Evolutionary conservation across 2,113 vertebrate species (phyloP), one percentile per base, ranked within the genome.

Genomic region (Halichoeres trimaculatus): DNA sequence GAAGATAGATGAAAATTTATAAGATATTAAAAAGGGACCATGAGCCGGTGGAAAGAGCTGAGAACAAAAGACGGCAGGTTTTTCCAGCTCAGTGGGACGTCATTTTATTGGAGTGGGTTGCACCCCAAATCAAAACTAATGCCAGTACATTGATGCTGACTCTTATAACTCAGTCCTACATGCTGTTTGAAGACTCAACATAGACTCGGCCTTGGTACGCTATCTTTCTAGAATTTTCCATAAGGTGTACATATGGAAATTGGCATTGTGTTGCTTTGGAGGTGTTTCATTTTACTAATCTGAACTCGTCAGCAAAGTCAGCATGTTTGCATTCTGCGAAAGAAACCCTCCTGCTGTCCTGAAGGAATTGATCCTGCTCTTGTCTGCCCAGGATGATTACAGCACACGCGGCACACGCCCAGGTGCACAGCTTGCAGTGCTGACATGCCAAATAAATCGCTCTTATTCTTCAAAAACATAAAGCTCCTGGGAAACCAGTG

Each of bases 11-110:
- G 67, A 69, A 73, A 84, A 81, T 79, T 48, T 24, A 38, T 9
- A 16, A n/a, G 60, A 85, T 74, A 64, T 87, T 65, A 79, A 84
- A 84, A 71, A 62, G 65, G 52, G 71, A 68, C 20, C 17, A 9
- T 12, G 68, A 61, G 60, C 30, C 41, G 11, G 14, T 34, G 26
- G 48, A 67, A 50, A 65, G 12, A 74, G 53, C 50, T 14, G 47
- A 76, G 72, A 35, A 73, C 45, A 79, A 82, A 63, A 69, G 60
- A 57, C 5, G 34, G 45, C 41, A 34, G 38, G 35, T 38, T 61
- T 68, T 36, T 59, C 26, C 24, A 38, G 35, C 78, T 76, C 77
- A 70, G 79, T 17, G 8, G 72, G 77, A 74, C 58, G 41, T 56
- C 14, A 53, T 68, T 83, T 86, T 79, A 86, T 67, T 89, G 51